Conservation (phyloP, 2,888 invertebrate genomes). For the Marronus borbonicus region DNA sequence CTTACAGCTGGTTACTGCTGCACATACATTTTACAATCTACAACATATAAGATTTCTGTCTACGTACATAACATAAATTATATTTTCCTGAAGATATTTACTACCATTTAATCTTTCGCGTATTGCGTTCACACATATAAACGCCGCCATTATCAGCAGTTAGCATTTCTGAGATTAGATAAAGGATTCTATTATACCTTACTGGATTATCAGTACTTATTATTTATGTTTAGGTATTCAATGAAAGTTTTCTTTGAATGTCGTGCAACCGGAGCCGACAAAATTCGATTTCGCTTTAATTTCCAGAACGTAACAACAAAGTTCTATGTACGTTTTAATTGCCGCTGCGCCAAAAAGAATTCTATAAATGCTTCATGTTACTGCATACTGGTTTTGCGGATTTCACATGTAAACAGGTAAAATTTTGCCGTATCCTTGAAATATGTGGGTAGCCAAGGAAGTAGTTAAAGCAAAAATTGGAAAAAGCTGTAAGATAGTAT, state of each 20-base stretch:
- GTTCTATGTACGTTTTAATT: not conserved
- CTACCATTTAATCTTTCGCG: not conserved
- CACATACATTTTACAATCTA: too few relatives aligned
- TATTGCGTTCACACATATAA: not conserved
- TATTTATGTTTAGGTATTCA: not conserved
- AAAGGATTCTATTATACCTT: slow-evolving; percentile 4
- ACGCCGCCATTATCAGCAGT: not conserved
- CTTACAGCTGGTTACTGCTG: too few relatives aligned
- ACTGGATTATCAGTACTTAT: not conserved
- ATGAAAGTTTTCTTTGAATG: not conserved
- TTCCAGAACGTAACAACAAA: not conserved
- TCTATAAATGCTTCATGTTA: not conserved
- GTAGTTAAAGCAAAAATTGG: too few relatives aligned
- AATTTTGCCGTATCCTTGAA: too few relatives aligned
- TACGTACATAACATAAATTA: too few relatives aligned
- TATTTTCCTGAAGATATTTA: not conserved
- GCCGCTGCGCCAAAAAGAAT: not conserved
- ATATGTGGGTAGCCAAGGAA: too few relatives aligned
- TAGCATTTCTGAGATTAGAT: slow-evolving; percentile 23
- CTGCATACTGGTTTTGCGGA: not conserved
- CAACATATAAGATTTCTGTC: too few relatives aligned
- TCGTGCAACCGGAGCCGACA: not conserved
- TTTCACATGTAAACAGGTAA: not conserved
- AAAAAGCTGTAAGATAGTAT: too few relatives aligned
- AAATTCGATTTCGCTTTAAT: not conserved